These are phyloP conservation scores for Cerastis rubricosa DNA, from an alignment of 2,888 invertebrate species.

Conservation along the genomic window DNA sequence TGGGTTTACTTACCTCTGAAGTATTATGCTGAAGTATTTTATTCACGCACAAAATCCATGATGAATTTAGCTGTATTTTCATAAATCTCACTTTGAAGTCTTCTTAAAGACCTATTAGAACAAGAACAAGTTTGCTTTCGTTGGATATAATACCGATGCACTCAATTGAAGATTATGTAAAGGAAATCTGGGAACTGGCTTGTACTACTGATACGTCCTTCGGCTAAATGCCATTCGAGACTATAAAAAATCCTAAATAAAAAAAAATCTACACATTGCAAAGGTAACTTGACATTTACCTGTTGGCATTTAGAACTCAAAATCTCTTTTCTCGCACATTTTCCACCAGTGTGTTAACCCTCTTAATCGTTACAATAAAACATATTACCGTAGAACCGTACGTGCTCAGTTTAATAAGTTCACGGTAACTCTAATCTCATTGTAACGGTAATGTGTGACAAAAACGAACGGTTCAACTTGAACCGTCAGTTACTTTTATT, in stretches of 20 bases:
- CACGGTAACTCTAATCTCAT: slow-evolving; percentile 63
- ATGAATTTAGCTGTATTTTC: background rate
- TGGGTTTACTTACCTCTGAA: background rate
- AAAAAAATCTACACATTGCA: background rate
- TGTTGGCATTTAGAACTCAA: background rate
- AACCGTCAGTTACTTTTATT: slow-evolving; percentile 59
- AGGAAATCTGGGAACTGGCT: too few species aligned
- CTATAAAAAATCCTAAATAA: background rate
- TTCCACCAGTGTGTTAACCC: slow-evolving; percentile 33
- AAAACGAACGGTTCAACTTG: slow-evolving; percentile 55
- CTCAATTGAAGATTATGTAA: background rate
- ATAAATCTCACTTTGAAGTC: background rate
- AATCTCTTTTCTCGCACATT: background rate
- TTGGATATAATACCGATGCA: background rate
- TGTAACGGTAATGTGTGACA: slow-evolving; percentile 60
- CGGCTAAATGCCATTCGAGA: background rate
- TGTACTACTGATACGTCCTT: too few species aligned
- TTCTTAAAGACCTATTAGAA: background rate
- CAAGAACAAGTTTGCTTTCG: background rate
- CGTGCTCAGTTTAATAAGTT: slow-evolving; percentile 79
- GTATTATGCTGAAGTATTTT: background rate
- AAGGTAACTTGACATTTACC: background rate
- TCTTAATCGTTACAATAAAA: slow-evolving; percentile 66
- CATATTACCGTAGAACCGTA: slow-evolving; percentile 74
- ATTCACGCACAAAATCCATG: background rate